phyloP scores from a whole-genome alignment of 2,888 invertebrate genomes.

The Odontomyia ornata region DNA sequence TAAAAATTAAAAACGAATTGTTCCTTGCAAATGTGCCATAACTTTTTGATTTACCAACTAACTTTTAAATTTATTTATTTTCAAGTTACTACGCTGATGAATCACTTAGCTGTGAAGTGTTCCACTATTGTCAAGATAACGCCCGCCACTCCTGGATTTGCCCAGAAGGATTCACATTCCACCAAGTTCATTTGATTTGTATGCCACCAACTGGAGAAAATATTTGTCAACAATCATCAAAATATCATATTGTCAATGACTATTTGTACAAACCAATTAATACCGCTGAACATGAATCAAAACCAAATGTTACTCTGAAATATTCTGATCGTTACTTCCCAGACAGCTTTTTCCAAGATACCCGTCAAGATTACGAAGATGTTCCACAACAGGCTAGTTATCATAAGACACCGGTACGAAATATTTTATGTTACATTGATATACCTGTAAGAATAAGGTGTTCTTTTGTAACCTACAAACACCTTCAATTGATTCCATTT shows the following conservation, averaged over 20 bases:
- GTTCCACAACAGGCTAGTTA: conserved; percentile 60
- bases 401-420: conserved; percentile 58
- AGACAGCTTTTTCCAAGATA: conserved; percentile 77
- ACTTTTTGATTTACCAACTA: not conserved
- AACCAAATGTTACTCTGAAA: conserved; percentile 80
- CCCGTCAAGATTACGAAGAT: conserved; percentile 62
- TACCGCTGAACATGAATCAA: conserved; percentile 80
- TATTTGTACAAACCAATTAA: conserved; percentile 90
- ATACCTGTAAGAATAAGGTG: too few species aligned
- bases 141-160: conserved; percentile 93
- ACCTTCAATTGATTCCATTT: too few species aligned
- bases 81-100: conserved; percentile 87
- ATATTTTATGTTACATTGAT: too few species aligned
- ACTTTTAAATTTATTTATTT: conserved; percentile 15
- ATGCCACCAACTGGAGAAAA: conserved; percentile 91
- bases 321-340: conserved; percentile 88
- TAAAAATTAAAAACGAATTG: too few species aligned
- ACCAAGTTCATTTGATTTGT: conserved; percentile 89
- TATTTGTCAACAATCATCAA: conserved; percentile 87
- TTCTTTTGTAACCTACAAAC: too few species aligned
- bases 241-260: conserved; percentile 92
- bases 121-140: conserved; percentile 92
- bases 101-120: conserved; percentile 87
- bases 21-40: too few species aligned
- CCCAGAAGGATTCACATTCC: conserved; percentile 80